Conservation (phyloP, 2,113 vertebrate species). For the Abramis brama region DNA sequence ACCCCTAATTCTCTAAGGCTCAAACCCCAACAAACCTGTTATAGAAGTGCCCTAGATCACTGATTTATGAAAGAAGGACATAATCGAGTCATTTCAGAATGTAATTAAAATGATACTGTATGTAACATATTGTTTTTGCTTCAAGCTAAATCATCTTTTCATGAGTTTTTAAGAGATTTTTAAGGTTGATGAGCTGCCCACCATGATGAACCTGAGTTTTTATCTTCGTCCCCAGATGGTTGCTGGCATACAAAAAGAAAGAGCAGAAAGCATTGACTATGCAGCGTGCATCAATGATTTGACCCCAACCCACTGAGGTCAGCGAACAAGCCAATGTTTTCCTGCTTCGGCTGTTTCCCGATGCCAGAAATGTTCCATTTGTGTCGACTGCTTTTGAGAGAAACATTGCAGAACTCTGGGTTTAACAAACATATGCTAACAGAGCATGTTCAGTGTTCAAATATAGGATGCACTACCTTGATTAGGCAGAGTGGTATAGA, state of each 20-base stretch:
- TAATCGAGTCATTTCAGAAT: neutral
- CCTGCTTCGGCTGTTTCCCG: constrained; percentile 35
- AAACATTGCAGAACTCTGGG: neutral
- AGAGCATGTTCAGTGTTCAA: neutral
- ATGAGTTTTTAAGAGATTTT: neutral
- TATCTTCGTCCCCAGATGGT: constrained; percentile 17
- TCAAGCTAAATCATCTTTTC: neutral
- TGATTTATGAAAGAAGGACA: neutral
- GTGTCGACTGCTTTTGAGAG: constrained; percentile 8
- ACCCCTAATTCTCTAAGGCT: constrained; percentile 3
- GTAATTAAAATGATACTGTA: neutral
- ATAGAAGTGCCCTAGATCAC: neutral
- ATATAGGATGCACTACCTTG: neutral
- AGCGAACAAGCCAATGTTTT: constrained; percentile 53
- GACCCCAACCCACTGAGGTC: constrained; percentile 58
- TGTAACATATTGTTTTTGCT: neutral
- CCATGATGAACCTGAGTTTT: constrained; percentile 18
- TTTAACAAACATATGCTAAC: constrained; percentile 22
- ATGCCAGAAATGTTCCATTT: constrained; percentile 45
- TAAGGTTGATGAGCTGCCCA: constrained; percentile 9
- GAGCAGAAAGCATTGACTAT: constrained; percentile 47
- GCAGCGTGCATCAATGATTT: constrained; percentile 42
- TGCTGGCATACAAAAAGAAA: constrained; percentile 4
- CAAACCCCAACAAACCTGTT: neutral
- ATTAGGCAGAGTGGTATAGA: neutral